Conservation (phyloP, 2,113 vertebrate species). For the Empidonax alnorum region DNA sequence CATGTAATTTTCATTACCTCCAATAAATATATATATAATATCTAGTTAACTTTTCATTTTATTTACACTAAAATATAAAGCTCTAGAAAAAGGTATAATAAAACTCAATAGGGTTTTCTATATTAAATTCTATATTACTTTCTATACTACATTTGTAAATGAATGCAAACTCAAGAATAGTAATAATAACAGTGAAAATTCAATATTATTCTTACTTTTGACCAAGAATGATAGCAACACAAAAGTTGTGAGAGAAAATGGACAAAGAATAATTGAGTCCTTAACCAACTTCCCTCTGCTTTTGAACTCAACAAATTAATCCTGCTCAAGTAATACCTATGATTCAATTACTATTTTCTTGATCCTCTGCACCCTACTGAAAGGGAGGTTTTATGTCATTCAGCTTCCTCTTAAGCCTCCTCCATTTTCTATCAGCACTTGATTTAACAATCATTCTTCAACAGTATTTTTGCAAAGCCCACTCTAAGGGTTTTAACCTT, state of each 20-base stretch:
- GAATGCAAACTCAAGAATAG: background rate
- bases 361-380: slow-evolving; percentile 21
- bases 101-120: background rate
- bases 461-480: slow-evolving; percentile 4
- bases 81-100: background rate
- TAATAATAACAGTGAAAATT: background rate
- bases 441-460: slow-evolving; percentile 50
- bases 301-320: slow-evolving; percentile 54
- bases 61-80: background rate
- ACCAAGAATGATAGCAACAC: background rate
- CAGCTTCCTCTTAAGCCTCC: slow-evolving; percentile 31
- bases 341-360: slow-evolving; percentile 56
- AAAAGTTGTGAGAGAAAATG: background rate
- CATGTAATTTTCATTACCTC: background rate
- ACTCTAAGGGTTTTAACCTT: slow-evolving; percentile 53
- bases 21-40: background rate
- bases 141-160: background rate
- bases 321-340: slow-evolving; percentile 10
- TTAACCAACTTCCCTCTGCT: background rate
- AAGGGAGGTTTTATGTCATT: slow-evolving; percentile 18
- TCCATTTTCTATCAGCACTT: slow-evolving; percentile 43
- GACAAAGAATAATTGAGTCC: background rate
- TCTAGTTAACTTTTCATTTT: background rate
- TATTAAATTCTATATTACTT: background rate
- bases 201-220: background rate